Evolutionary conservation across 2,888 invertebrate species (phyloP), one percentile per base, ranked within the genome.

Genomic region (Erebia aethiops): DNA sequence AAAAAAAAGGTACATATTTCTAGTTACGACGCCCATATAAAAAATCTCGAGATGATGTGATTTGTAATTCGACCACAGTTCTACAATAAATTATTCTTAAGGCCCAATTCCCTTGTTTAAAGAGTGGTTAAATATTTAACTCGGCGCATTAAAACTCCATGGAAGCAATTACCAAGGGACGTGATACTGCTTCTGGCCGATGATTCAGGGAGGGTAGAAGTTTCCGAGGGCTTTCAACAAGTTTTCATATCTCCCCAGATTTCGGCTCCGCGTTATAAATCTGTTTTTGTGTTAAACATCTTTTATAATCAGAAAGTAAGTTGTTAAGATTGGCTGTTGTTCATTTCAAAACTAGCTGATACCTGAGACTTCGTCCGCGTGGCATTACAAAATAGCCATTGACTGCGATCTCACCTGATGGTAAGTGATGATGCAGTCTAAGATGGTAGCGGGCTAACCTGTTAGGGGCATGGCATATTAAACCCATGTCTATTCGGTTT

Each of bases 191-290:
- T 14, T 7, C n/a, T 51, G 51, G 51, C 14, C 1, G 8, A 51
- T 51, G 14, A 1, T 7, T 1, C 7, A 18, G 35, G n/a, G 35
- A 13, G 35, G 57, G 26, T 4, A n/a, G 2, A 58, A 58, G 2
- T 35, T 35, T 35, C 35, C 35, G 35, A 35, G 13, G 11, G 35
- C 57, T 58, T 58, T 58, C 57, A 58, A 58, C 18, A n/a, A 35
- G 35, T 58, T 58, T 58, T 57, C 14, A 58, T 35, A n/a, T 58
- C 57, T 58, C 14, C 14, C 35, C 26, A 35, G 57, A 35, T 58
- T 58, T 58, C 57, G 13, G 57, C 8, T 18, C 9, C 35, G 35
- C n/a, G 35, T 21, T 58, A 9, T 58, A n/a, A 58, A 58, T 35
- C 35, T n/a, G 35, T 58, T 58, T 35, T 13, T 35, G n/a, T 58